Evolutionary conservation across 2,113 vertebrate genomes (phyloP), one percentile per base, ranked within the genome.

Genomic region (Vimba vimba): DNA sequence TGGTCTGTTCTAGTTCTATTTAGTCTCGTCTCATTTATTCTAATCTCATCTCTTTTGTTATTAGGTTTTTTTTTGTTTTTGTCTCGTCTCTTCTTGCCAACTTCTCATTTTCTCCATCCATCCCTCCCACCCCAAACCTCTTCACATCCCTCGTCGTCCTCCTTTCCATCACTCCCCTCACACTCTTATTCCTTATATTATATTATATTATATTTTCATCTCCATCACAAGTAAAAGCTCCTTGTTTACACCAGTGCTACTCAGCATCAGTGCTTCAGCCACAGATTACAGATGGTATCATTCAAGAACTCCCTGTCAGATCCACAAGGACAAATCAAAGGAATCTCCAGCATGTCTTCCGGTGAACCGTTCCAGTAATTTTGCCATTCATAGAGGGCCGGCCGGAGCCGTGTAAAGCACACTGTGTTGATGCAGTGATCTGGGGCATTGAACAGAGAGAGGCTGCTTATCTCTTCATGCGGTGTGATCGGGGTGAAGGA

Each of bases 401-500:
- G 57, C n/a, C 13, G 13, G 27, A 43, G 27, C 17, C 15, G 21
- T 73, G 45, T 57, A 45, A 69, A 71, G 43, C 17, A 30, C 47
- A 36, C 23, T 25, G 60, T 69, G 25, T 30, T 50, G 60, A 64
- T 45, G n/a, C n/a, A 64, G 39, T 81, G 78, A 62, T 80, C 57
- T 64, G 36, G 79, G 79, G 60, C 60, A 50, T 19, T 62, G 79
- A 30, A 68, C 59, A 81, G 27, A 64, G 78, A 62, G 25, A 27
- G 12, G 39, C 25, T 47, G 80, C 62, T 69, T 82, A 82, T 82
- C 80, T 82, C 62, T 69, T 47, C 45, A 69, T 36, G 45, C 19
- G 3, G 62, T 50, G 62, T 82, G 79, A 82, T 68, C 79, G 25
- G 79, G 79, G 83, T 85, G 74, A 66, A 45, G 25, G 55, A 80